Base-by-base conservation (phyloP, 2,888 invertebrate species). In the Congeria kusceri region DNA sequence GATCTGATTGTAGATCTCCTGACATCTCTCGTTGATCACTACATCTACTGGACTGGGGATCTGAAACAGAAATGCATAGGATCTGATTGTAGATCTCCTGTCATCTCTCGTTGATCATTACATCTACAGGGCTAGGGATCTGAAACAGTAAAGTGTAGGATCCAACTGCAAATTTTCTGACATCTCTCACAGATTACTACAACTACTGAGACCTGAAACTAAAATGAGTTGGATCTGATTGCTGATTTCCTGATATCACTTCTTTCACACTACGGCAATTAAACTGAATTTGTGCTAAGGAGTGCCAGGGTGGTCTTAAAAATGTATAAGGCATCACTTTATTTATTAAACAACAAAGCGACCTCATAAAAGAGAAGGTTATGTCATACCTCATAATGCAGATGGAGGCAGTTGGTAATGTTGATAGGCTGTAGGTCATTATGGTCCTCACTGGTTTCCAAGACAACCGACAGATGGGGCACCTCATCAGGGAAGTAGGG, bases 31-130 rank as follows among this genome's bases (percentile, higher is more conserved):
- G 68, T 89, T 91, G 28, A 93, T 84, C 39, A 93, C 90, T 4
- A 93, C 89, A 84, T 92, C 89, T 4, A 93, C 86, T 3, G 93
- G 93, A 92, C 93, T 93, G 0, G 92, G 90, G 29, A 93, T 89
- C 92, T 92, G 80, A n/a, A 61, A 67, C 65, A 67, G 46, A 49
- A 49, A 80, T 25, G 23, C 59, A 27, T 3, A 94, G 93, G 46
- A 93, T 90, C 62, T 91, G 84, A 72, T 92, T 91, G 83, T 93
- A 94, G n/a, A 89, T 85, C 27, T 84, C 68, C 81, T 92, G 90
- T 59, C 90, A 88, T 29, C 88, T 75, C 3, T 87, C 84, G 69
- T 88, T 91, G 27, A 93, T 83, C 32, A 93, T 89, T 4, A 93
- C 89, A 83, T 92, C 89, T 3, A 93, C 86, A 3, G 93, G 93